Evolutionary conservation across 2,888 invertebrate genomes (phyloP), one percentile per base, ranked within the genome.

Genomic region (Ecliptopera silaceata): DNA sequence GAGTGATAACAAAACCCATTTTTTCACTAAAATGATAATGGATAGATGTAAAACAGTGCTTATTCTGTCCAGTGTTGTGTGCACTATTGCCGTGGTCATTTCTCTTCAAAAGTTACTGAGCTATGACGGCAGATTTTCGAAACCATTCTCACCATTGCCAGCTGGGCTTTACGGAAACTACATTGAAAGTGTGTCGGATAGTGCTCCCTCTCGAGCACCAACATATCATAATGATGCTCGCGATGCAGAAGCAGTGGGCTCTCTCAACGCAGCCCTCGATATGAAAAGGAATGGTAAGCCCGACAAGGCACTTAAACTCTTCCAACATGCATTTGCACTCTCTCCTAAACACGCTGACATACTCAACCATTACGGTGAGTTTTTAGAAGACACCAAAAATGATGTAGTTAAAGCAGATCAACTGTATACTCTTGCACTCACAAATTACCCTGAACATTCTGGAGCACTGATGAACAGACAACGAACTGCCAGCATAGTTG

Each of bases 281-380:
- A 96, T 98, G 94, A 95, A 95, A 75, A 92, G 93, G 48, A 88
- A 93, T 34, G 97, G 97, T 3, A 98, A 97, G 79, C 88, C 93
- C 49, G 96, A 96, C 50, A 98, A 97, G 85, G 98, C 98, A 0
- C 87, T 95, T 32, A 96, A 96, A 79, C 82, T 97, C 26, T 96
- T 97, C 75, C 95, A 97, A 84, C 98, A 99, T 86, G 98, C 98
- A 0, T 93, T 97, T 55, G 96, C 97, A 0, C 89, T 99, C 36
- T 97, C 97, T 11, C 99, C 99, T 0, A 94, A 95, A 70, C 97
- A 99, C 87, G 96, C 98, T 0, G 98, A 99, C 74, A 95, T 99
- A 44, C 90, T 99, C 6, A 96, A 97, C 64, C 95, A 96, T 73
- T 99, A 97, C 79, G 99, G 99, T 10, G 97, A 98, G 82, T 98